Percentiles rank a stretch among this genome's conserved stretches.
Conservation (phyloP, 2,888 invertebrate species). For the Cetonia aurata region DNA sequence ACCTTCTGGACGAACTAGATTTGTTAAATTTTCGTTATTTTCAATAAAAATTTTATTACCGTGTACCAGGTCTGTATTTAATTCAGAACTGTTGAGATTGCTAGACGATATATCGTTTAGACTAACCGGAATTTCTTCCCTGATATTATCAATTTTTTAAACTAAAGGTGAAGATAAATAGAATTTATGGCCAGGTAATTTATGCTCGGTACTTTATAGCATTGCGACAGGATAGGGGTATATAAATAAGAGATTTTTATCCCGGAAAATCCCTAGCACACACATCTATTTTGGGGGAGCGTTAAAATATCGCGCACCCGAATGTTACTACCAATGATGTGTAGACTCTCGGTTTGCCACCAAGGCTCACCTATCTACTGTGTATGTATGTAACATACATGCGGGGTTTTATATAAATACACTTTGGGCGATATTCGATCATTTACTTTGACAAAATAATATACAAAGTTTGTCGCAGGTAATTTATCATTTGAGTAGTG, state of each 20-base stretch:
- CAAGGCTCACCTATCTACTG: neutral
- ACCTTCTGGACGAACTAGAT: too few relatives aligned
- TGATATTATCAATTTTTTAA: constrained; percentile 18
- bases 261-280: constrained; percentile 4
- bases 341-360: neutral
- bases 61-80: too few relatives aligned
- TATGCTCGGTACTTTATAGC: constrained; percentile 13
- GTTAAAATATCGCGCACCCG: constrained; percentile 2
- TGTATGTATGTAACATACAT: neutral
- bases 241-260: constrained; percentile 18
- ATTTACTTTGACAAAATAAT: constrained; percentile 33
- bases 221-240: constrained; percentile 11
- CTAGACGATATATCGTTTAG: too few relatives aligned
- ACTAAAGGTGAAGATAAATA: constrained; percentile 15
- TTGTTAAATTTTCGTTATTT: too few relatives aligned
- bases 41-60: too few relatives aligned
- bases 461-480: constrained; percentile 26
- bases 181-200: constrained; percentile 7
- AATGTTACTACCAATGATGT: neutral
- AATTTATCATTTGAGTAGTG: constrained; percentile 30
- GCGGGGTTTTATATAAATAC: constrained; percentile 1
- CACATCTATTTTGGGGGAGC: neutral
- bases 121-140: neutral
- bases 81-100: too few relatives aligned
- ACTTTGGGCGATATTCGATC: constrained; percentile 9